Percentiles rank a stretch among this genome's conserved stretches.
Evolutionary conservation across 1,140 invertebrate genomes (phyloP).

Genomic region (Philopotamus ludificatus): DNA sequence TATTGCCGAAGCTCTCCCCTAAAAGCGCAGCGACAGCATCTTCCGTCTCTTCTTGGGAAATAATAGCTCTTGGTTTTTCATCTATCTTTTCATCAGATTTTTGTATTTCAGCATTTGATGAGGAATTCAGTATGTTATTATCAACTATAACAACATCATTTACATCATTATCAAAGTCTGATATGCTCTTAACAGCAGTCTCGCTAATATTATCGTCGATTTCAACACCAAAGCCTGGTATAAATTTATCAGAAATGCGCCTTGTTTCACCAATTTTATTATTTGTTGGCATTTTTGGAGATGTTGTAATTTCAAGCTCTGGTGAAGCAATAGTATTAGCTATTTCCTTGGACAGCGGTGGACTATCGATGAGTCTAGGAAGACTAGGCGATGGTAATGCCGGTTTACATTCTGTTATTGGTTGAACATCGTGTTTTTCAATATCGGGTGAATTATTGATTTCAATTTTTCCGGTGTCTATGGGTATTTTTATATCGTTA

Average conservation of each 20-base stretch:
- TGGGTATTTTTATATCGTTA: constrained; percentile 22
- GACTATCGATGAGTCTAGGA: constrained; percentile 54
- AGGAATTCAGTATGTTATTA: constrained; percentile 40
- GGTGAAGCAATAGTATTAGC: constrained; percentile 38
- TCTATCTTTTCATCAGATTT: constrained; percentile 61
- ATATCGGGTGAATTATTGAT: constrained; percentile 26
- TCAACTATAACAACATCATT: constrained; percentile 43
- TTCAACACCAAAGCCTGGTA: constrained; percentile 69
- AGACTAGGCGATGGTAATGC: constrained; percentile 48
- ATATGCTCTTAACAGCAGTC: constrained; percentile 68
- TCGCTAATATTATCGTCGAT: constrained; percentile 75
- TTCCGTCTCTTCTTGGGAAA: constrained; percentile 90
- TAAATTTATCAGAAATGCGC: constrained; percentile 59
- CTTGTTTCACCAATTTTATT: constrained; percentile 50
- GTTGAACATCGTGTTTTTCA: constrained; percentile 45
- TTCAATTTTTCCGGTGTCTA: constrained; percentile 24
- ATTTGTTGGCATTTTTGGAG: constrained; percentile 44
- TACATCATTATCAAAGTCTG: constrained; percentile 46
- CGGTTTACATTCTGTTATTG: constrained; percentile 33
- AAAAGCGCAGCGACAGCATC: constrained; percentile 85
- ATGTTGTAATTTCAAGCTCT: constrained; percentile 49
- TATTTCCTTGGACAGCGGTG: constrained; percentile 44
- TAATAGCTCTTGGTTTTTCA: constrained; percentile 78
- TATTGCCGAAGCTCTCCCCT: constrained; percentile 75
- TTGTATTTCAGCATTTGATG: constrained; percentile 41